Base-by-base conservation (phyloP, 1,140 invertebrate genomes). In the Colletes gigas region DNA sequence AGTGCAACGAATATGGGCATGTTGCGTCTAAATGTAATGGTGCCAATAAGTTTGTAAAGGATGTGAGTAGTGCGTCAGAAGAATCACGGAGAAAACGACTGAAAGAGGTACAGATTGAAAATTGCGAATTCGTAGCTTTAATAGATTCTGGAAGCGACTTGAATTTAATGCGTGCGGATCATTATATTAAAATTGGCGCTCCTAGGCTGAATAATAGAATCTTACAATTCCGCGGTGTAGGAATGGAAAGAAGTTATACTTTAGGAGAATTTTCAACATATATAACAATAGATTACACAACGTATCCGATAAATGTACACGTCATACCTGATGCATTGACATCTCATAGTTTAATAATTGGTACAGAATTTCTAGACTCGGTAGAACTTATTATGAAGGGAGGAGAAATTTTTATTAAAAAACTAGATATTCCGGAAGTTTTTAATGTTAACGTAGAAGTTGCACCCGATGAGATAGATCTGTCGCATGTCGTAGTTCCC, bases 141-240 rank as follows among this genome's bases (percentile, higher is more conserved):
- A 62, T 73, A 0, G 47, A 80, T 9, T 41, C 78, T 0, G 70
- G 62, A 0, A 73, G 62, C 21, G 55, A 80, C 47, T 47, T 73
- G 5, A 67, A 30, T 17, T 30, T 80, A 14, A 80, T 80, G 12
- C 54, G 71, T 0, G 47, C 62, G 15, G 63, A 80, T 0, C 63
- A 65, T 19, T 79, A 72, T 10, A 12, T 79, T n/a, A 57, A 66
- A 66, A 62, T 73, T 9, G 70, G 44, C 0, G 57, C 70, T 5
- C 59, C 70, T 57, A 57, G 15, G 7, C 9, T 59, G 15, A 19
- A 19, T 3, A 60, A 21, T 47, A 47, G 17, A 44, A 71, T 44
- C 14, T 19, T 71, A 0, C 10, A n/a, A 17, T 69, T 69, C 30
- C 19, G 67, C 54, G 67, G 67, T 41, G 6, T 55, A 15, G 67